Evolutionary conservation across 2,113 vertebrate genomes (phyloP), one percentile per base, ranked within the genome.

Genomic region (Cisticola juncidis): DNA sequence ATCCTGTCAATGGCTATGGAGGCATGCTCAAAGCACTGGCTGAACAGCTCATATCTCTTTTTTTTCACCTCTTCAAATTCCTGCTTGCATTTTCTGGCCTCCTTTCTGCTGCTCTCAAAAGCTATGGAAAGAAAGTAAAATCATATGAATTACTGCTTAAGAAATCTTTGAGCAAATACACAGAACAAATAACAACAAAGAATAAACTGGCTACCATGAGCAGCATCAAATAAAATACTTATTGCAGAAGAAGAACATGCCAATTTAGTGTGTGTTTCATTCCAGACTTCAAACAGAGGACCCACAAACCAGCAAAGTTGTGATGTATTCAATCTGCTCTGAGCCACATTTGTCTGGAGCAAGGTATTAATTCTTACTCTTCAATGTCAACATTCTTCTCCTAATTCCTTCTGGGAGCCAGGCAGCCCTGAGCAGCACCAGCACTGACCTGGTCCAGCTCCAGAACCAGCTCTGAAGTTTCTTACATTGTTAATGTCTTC

Each of bases 11-110:
- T 99, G 26, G 98, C 97, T 36, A 98, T 1, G 2, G 97, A 98
- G 79, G 99, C 96, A 2, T 99, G 99, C 84, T 99, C 99, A 84
- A 99, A 99, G 92, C 99, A 99, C 68, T 72, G 95, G 95, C 56
- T 99, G 88, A 99, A 99, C 53, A 97, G 98, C 7, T 98, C 97
- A 0, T 97, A 98, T 92, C 99, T 98, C 92, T n/a, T 98, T 35
- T 95, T 97, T 88, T 99, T 99, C 93, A 99, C 98, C 57, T 98
- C 97, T 88, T 99, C 98, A 95, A 99, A 99, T 86, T 99, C 98
- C 88, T 98, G 98, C 83, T 97, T 98, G 88, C 98, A 96, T 33
- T 84, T 96, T 82, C 98, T 98, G 89, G 98, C 97, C 92, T 95
- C 92, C 90, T 69, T 98, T 91, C 98, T 98, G 98, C 98, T 98